Evolutionary conservation across 2,888 invertebrate species (phyloP), one percentile per base, ranked within the genome.

Genomic region (Saturnia japonica): DNA sequence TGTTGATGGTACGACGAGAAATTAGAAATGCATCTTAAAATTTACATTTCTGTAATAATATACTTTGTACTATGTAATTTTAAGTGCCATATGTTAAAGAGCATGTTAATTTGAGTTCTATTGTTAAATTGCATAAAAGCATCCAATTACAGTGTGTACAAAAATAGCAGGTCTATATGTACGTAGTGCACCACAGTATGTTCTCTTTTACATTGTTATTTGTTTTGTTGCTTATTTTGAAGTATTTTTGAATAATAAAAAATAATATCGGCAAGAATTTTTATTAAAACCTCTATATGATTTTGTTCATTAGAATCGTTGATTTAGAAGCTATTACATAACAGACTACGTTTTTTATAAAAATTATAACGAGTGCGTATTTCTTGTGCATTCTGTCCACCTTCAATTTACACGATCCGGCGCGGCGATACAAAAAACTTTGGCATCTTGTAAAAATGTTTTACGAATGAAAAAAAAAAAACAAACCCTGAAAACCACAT

Each of bases 211-310:
- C 85, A 88, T 93, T 93, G 92, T 93, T 93, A 91, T 88, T 92
- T 93, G 91, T 93, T n/a, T 93, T 93, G 93, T 93, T 93, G 93
- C 93, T 93, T 93, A 92, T 91, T 93, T 92, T 93, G 88, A 91
- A 90, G 88, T 91, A 91, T 92, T 92, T 89, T 92, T 87, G 87
- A 86, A 88, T 89, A 91, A 91, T 90, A 91, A 90, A 60, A 60
- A 57, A 25, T 9, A 77, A 87, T 85, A 83, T 88, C 84, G 85
- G 86, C 87, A 87, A 85, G 85, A 87, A 85, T 85, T 91, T 92
- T 91, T 88, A 90, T 91, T 91, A 82, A 86, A 88, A 88, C 85
- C 78, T 85, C 88, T 88, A 88, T 85, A 54, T 54, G 80, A 83
- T 54, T 54, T 22, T 54, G 7, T 82, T 83, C 80, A 79, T 80